phyloP scores from a whole-genome alignment of 1,140 invertebrate genomes.

The Drosophila chauvacae region DNA sequence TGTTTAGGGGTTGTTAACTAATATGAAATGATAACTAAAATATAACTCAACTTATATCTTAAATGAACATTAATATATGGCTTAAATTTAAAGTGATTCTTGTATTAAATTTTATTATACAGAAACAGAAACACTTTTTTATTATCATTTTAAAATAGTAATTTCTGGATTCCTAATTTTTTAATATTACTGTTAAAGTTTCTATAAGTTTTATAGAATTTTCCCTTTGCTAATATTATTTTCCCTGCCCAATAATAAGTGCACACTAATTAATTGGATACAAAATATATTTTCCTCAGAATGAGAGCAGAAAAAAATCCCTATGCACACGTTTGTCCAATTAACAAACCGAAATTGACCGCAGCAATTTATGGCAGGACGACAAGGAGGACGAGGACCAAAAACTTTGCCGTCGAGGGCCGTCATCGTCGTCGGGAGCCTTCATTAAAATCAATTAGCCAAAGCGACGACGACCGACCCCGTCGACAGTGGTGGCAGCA shows the following conservation, averaged over 20 bases:
- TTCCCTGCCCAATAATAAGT: slow-evolving; percentile 55
- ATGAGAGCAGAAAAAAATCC: slow-evolving; percentile 6
- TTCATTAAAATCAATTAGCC: slow-evolving; percentile 83
- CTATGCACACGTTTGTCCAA: slow-evolving; percentile 68
- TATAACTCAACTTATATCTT: background rate
- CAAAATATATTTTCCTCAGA: slow-evolving; percentile 12
- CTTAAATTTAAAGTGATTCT: rapidly evolving
- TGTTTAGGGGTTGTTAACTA: slow-evolving; percentile 41
- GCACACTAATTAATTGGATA: slow-evolving; percentile 56
- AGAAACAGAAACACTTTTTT: background rate
- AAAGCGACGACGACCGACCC: slow-evolving; percentile 57
- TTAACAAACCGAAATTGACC: slow-evolving; percentile 83
- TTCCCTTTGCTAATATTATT: background rate
- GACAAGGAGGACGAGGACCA: slow-evolving; percentile 23
- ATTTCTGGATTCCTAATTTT: background rate
- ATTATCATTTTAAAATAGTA: background rate
- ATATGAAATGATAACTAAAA: background rate
- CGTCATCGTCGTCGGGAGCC: slow-evolving; percentile 41
- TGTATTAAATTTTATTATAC: too few species aligned
- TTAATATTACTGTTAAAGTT: background rate
- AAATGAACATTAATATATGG: background rate
- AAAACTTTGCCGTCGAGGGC: slow-evolving; percentile 57
- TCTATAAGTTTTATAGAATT: slow-evolving; percentile 6
- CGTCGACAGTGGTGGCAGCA: slow-evolving; percentile 17
- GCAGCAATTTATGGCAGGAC: slow-evolving; percentile 70